phyloP scores from a whole-genome alignment of 2,888 invertebrate genomes.

The Ceramica pisi region DNA sequence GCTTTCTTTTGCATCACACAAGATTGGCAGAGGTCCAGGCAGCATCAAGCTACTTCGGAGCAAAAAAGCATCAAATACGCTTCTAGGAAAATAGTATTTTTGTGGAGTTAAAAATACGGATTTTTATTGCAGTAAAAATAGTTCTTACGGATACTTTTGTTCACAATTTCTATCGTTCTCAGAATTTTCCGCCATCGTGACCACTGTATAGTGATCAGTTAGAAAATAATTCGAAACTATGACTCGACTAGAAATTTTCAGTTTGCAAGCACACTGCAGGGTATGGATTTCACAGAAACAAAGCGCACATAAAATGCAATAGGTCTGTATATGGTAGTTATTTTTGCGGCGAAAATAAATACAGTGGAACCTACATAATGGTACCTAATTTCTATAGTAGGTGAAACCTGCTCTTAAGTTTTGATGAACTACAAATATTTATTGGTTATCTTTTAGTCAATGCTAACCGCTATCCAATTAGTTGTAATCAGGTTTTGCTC shows the following conservation, averaged over 20 bases:
- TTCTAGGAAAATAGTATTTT: constrained; percentile 34
- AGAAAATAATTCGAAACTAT: not conserved
- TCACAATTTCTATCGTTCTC: not conserved
- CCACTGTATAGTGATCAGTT: not conserved
- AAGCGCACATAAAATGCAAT: not conserved
- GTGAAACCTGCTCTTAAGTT: not conserved
- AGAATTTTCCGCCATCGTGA: not conserved
- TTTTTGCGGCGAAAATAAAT: not conserved
- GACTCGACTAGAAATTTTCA: not conserved
- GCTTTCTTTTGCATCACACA: constrained; percentile 31
- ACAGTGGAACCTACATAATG: not conserved
- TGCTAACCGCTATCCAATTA: not conserved
- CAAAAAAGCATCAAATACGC: constrained; percentile 39
- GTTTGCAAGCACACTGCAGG: not conserved
- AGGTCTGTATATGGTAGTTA: too few relatives aligned
- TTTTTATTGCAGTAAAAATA: constrained; percentile 25
- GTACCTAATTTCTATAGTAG: not conserved
- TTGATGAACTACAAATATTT: not conserved
- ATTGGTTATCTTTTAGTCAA: not conserved
- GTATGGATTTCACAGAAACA: not conserved
- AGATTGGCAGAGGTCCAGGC: constrained; percentile 51
- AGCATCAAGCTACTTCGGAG: constrained; percentile 38
- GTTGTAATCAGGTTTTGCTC: not conserved
- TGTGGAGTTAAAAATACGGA: constrained; percentile 7
- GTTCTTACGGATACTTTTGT: constrained; percentile 4